Evolutionary conservation across 2,113 vertebrate genomes (phyloP), one percentile per base, ranked within the genome.

Genomic region (Rhegmatorhina hoffmannsi): DNA sequence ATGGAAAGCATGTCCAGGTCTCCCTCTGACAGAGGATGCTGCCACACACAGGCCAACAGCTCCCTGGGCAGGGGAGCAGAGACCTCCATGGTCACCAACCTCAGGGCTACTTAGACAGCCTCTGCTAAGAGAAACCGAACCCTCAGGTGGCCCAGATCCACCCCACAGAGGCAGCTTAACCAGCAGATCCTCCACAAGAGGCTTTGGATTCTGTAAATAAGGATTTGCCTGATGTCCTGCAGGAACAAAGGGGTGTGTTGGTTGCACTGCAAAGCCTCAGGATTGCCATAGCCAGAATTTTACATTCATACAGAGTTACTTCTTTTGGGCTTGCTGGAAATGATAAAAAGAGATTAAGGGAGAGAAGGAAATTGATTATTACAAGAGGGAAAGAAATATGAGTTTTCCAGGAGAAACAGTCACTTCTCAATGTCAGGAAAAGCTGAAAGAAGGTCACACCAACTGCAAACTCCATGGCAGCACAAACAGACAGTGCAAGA

Each of bases 401-500:
- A 59, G 33, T 86, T 86, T 74, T 73, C 67, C 67, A 47, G 34
- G 33, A 67, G 78, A 67, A 84, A 36, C 0, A 64, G 47, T 13
- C 19, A 17, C 8, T 46, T 75, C 56, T 53, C 20, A 64, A 72
- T 25, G 10, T 10, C 7, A 59, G 53, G 12, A 62, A 72, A n/a
- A 68, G 34, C 76, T 63, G 47, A 16, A 31, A 44, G 87, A 85
- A 87, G 70, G 47, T 79, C 83, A 67, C 6, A 6, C 3, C 5
- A 17, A 59, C 56, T 1, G 1, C 49, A 33, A 47, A 47, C 72
- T 20, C 29, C 17, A 8, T 19, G 52, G 43, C 52, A 53, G 36
- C 0, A 3, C 1, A 6, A 29, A 17, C 31, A 56, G 56, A 49
- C 24, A 33, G 52, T 0, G 0, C 23, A 50, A 23, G 44, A 46